phyloP scores from a whole-genome alignment of 2,113 vertebrate species.

The human region DNA sequence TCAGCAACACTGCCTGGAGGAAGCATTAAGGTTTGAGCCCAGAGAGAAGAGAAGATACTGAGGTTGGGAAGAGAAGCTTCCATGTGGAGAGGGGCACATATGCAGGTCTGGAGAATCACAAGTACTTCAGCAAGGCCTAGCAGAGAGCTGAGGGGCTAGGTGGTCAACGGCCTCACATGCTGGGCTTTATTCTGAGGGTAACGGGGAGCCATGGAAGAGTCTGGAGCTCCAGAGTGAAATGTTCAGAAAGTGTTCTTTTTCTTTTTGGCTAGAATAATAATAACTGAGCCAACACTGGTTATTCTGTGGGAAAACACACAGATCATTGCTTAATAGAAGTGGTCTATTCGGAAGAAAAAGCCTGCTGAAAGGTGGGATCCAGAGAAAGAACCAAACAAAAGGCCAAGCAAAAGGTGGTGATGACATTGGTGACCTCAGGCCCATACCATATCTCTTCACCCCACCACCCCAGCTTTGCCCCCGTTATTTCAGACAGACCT shows the following conservation, averaged over 20 bases:
- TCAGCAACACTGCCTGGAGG: neutral
- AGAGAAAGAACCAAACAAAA: neutral
- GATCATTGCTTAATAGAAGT: neutral
- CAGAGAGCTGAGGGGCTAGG: neutral
- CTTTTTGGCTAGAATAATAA: neutral
- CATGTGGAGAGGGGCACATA: accelerated
- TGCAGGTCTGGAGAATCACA: neutral
- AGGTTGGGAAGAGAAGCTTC: neutral
- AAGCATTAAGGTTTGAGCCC: neutral
- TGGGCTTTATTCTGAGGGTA: neutral
- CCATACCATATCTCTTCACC: neutral
- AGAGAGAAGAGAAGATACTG: neutral
- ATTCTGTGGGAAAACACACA: neutral
- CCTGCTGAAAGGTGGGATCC: neutral
- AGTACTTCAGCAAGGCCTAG: neutral
- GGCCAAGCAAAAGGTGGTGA: neutral
- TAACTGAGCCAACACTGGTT: neutral
- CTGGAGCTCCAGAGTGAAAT: neutral
- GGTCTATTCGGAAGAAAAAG: neutral
- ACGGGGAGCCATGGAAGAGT: neutral
- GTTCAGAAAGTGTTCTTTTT: neutral
- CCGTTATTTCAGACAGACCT: neutral
- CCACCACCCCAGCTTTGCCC: neutral
- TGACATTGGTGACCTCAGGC: neutral
- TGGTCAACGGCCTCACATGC: neutral